Evolutionary conservation across 2,797 vertebrate genomes (phyloP).

Genomic region (Scleropages formosus): DNA sequence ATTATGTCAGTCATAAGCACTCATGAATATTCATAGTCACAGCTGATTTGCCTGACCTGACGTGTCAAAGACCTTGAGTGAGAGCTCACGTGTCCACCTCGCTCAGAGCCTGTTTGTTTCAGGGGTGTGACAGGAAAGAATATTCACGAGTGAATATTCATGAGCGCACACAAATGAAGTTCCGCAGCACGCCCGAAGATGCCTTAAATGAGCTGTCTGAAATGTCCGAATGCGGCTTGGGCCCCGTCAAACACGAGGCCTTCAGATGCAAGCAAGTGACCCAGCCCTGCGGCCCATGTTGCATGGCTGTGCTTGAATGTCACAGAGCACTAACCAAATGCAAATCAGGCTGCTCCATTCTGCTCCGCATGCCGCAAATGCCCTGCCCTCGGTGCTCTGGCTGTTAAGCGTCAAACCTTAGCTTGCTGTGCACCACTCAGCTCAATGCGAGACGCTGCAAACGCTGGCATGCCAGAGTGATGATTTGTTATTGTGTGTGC

Average conservation of each 20-base stretch:
- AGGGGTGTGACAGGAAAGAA: background rate
- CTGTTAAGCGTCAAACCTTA: too few species aligned
- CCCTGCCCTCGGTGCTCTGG: too few species aligned
- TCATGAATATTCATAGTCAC: slow-evolving; percentile 22
- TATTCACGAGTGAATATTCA: slow-evolving; percentile 2
- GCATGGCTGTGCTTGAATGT: too few species aligned
- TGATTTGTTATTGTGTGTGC: background rate
- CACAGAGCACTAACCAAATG: too few species aligned
- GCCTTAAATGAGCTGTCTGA: background rate
- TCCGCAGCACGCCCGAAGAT: background rate
- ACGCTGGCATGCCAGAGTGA: background rate
- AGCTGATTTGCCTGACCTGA: background rate
- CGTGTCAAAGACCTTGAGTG: background rate
- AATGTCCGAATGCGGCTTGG: background rate
- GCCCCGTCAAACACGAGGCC: too few species aligned
- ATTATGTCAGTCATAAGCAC: background rate
- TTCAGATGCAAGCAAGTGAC: too few species aligned
- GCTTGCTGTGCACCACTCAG: too few species aligned
- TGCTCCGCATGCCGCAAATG: too few species aligned
- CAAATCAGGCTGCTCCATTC: too few species aligned
- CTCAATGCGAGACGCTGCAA: background rate
- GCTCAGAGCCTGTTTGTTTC: background rate
- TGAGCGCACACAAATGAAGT: background rate
- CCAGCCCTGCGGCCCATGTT: too few species aligned
- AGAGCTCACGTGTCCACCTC: background rate